Evolutionary conservation across 2,797 vertebrate species (phyloP).

Genomic region (Diceros bicornis): DNA sequence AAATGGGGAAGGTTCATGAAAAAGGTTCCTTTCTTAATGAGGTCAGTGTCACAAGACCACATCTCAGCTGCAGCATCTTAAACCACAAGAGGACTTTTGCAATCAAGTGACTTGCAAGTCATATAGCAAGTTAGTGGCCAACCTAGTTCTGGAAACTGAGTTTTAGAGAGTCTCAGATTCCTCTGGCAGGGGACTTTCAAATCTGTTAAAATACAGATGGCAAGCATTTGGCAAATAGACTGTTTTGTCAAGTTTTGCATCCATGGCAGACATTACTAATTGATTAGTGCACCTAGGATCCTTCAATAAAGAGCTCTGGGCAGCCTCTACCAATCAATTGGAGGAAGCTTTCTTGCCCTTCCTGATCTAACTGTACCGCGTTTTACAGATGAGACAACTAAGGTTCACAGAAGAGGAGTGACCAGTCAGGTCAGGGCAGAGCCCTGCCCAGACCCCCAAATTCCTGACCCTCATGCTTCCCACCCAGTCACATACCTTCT

Average conservation of each 20-base stretch:
- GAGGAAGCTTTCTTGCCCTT: background rate
- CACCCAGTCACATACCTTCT: background rate
- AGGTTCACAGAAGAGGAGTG: background rate
- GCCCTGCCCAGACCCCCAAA: background rate
- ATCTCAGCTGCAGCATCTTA: constrained; percentile 69
- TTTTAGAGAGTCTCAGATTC: constrained; percentile 69
- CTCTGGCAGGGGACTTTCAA: background rate
- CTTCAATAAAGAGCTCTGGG: background rate
- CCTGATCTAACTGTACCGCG: background rate
- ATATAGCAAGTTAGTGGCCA: constrained; percentile 51
- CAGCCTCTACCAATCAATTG: background rate
- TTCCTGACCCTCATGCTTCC: background rate
- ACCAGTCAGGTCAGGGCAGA: background rate
- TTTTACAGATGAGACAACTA: background rate
- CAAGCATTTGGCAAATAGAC: background rate
- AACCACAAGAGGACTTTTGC: constrained; percentile 75
- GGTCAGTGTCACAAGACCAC: constrained; percentile 60
- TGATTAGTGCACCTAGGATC: background rate
- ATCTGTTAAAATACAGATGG: background rate
- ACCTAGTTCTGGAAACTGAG: constrained; percentile 56
- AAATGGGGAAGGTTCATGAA: background rate
- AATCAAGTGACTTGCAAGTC: constrained; percentile 77
- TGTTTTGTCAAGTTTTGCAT: background rate
- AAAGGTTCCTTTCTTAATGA: constrained; percentile 72
- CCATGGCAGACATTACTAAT: constrained; percentile 14